Percentiles rank a stretch among this genome's conserved stretches.
Conservation (phyloP, 2,113 vertebrate genomes). For the Campylomormyrus numenius region DNA sequence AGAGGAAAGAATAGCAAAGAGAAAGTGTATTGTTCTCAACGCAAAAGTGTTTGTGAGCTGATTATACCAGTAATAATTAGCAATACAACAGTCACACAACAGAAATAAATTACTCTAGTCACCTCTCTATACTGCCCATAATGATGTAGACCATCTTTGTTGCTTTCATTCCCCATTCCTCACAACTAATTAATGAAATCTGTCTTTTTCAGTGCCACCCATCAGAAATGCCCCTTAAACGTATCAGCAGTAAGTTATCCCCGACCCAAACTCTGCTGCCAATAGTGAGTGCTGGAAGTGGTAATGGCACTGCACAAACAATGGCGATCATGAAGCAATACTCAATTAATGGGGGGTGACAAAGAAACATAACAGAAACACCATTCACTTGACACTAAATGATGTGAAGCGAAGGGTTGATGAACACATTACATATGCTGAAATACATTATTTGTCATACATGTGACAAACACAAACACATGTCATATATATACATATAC, state of each 20-base stretch:
- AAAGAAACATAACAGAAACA: neutral
- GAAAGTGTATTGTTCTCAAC: neutral
- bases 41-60: neutral
- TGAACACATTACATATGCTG: neutral
- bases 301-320: neutral
- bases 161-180: neutral
- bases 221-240: neutral
- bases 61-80: constrained; percentile 1
- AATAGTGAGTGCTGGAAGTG: neutral
- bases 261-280: neutral
- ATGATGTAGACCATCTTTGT: neutral
- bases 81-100: neutral
- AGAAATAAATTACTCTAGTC: neutral
- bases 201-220: neutral
- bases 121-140: neutral
- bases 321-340: neutral
- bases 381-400: neutral
- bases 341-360: neutral
- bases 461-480: neutral
- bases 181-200: neutral
- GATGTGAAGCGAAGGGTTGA: neutral
- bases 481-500: neutral
- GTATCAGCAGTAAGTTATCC: neutral
- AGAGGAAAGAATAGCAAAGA: neutral
- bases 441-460: neutral